Base-by-base conservation (phyloP, 2,797 vertebrate genomes). In the Chaetodon trifasciatus region DNA sequence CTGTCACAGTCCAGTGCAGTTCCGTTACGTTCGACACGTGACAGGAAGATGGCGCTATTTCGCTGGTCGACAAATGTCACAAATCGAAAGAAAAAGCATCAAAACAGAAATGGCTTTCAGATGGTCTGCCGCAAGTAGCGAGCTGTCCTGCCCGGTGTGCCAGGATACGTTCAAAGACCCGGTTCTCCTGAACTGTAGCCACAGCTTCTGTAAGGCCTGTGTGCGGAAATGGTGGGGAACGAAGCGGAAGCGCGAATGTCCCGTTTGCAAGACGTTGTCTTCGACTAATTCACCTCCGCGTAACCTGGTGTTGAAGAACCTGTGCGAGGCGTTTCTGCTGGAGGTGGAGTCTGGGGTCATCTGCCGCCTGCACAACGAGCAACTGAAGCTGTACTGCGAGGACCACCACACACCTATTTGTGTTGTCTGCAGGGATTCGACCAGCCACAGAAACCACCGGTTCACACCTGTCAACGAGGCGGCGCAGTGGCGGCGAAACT, bases 401-500 rank as follows among this genome's bases (percentile, higher is more conserved):
- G 61, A 81, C 39, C 46, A 81, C 55, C 39, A 9, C n/a, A 10
- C n/a, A 0, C 68, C 68, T 0, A 17, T 76, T 0, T 81, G 79
- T 2, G 8, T 76, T 0, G 68, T 81, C 8, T 76, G 79, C 2
- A 7, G 62, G 1, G 53, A 71, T 0, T 81, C 79, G 0, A 6
- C 0, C 0, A 12, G 16, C 0, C 79, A 76, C 62, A 2, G 0
- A 0, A 2, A 56, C 56, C 79, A 81, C 62, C 8, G 6, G 0
- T 76, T 49, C 0, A 23, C 3, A 1, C 74, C 79, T 1, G 21
- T 35, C 0, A 4, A 67, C 21, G 74, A 76, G 1, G 79, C 68
- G 0, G 79, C 68, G 0, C 0, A 4, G 28, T 0, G 3, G 1
- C 3, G 6, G 28, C 61, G 74, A 5, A 1, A 12, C 0, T 9